A percentile compares a stretch with the other conserved stretches of the same genome.
Conservation (phyloP, 2,888 invertebrate species). For the Amphipyra berbera region DNA sequence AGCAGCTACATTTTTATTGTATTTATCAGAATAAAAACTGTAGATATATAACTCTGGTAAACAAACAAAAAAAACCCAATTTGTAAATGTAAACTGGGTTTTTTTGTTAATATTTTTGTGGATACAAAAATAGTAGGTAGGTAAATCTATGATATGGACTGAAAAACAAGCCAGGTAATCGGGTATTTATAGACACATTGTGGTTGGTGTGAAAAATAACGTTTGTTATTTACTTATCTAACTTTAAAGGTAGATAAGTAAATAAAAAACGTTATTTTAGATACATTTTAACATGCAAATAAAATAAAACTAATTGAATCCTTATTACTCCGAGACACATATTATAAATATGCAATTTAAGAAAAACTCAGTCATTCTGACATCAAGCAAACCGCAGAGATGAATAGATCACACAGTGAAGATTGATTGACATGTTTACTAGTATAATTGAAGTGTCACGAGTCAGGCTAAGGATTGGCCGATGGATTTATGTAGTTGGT, state of each 20-base stretch:
- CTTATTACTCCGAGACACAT: slow-evolving; percentile 9
- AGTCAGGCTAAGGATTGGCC: slow-evolving; percentile 66
- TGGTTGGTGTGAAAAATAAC: too few species aligned
- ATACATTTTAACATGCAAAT: too few species aligned
- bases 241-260: too few species aligned
- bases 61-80: neutral
- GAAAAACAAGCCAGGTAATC: neutral
- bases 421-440: slow-evolving; percentile 82
- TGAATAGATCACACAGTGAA: slow-evolving; percentile 63
- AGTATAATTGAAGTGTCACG: slow-evolving; percentile 83
- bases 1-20: neutral
- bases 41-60: neutral
- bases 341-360: slow-evolving; percentile 17
- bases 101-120: neutral
- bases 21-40: neutral
- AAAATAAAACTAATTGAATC: neutral
- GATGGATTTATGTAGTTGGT: slow-evolving; percentile 74
- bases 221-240: too few species aligned
- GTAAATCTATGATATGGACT: neutral
- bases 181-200: too few species aligned
- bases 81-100: neutral
- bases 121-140: neutral
- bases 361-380: slow-evolving; percentile 22
- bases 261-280: too few species aligned
- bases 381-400: slow-evolving; percentile 43